Percentiles rank a stretch among this genome's conserved stretches.
Conservation (phyloP, 2,888 invertebrate species). For the Pherbina coryleti region DNA sequence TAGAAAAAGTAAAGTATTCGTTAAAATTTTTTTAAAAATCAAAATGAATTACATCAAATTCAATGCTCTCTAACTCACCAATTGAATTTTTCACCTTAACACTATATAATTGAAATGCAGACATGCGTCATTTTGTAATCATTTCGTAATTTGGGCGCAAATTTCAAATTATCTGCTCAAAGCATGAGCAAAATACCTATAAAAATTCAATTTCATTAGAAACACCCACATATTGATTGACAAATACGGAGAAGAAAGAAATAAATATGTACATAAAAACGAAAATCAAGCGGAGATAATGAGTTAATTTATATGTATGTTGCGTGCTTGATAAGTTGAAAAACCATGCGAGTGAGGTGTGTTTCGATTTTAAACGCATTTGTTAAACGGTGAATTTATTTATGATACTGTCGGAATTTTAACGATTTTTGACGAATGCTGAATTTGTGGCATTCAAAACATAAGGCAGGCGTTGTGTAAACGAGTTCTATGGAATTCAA, state of each 20-base stretch:
- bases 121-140: background rate
- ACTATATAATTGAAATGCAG: background rate
- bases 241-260: too few relatives aligned
- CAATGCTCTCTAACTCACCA: too few relatives aligned
- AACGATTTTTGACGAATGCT: background rate
- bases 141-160: background rate
- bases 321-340: background rate
- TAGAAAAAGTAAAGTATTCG: too few relatives aligned
- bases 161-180: background rate
- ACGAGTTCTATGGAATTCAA: background rate
- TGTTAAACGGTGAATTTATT: conserved; percentile 6
- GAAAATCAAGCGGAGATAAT: conserved; percentile 2
- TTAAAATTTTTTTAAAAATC: too few relatives aligned
- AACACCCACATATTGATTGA: background rate
- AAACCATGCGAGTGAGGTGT: background rate
- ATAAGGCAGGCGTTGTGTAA: background rate
- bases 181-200: background rate
- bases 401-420: background rate
- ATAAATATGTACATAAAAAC: too few relatives aligned
- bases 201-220: background rate
- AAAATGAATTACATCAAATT: too few relatives aligned
- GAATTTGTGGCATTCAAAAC: background rate
- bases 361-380: background rate
- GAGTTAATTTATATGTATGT: conserved; percentile 17
- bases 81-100: too few relatives aligned